Evolutionary conservation across 2,113 vertebrate species (phyloP), one percentile per base, ranked within the genome.

Genomic region (Larimichthys polyactis): DNA sequence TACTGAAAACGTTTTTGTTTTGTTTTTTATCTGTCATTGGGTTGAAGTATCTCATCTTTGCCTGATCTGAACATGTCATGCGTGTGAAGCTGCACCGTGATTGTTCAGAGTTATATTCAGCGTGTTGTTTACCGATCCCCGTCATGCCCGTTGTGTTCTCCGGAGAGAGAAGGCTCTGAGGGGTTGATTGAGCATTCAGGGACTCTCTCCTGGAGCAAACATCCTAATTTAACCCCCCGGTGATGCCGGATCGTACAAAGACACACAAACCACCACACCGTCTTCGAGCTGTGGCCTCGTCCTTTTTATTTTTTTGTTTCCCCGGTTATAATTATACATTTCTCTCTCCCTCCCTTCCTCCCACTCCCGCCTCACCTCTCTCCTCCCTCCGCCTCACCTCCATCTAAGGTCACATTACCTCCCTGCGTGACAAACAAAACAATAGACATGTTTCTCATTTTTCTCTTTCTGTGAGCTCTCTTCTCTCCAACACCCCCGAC

Each of bases 221-320:
- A 77, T 65, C 46, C 77, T 80, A 81, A 89, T 87, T 85, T 84
- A 87, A 87, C 84, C 83, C 73, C 24, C 78, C 9, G 15, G 72
- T 84, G 73, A 67, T 1, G 27, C 49, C 0, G 32, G 11, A 71
- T 71, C 2, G 14, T 2, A 27, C 66, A 58, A 49, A 74, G 59
- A 36, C 36, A 36, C 48, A 10, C 55, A 73, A 29, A 0, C 51
- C 46, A 0, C 44, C 46, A 7, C 8, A 2, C 55, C 11, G 29
- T 64, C 40, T 69, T 36, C 65, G 51, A 70, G 55, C 84, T 69
- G 55, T 9, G 51, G 57, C 55, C 46, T 52, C 1, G 7, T 76
- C 51, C 79, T 72, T 24, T 79, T 7, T 49, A 27, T 27, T 68
- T n/a, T 71, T 74, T 36, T 5, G 36, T 36, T 36, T 36, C 36